Evolutionary conservation across 1,140 invertebrate species (phyloP), one percentile per base, ranked within the genome.

Genomic region (Pogonomyrmex barbatus): DNA sequence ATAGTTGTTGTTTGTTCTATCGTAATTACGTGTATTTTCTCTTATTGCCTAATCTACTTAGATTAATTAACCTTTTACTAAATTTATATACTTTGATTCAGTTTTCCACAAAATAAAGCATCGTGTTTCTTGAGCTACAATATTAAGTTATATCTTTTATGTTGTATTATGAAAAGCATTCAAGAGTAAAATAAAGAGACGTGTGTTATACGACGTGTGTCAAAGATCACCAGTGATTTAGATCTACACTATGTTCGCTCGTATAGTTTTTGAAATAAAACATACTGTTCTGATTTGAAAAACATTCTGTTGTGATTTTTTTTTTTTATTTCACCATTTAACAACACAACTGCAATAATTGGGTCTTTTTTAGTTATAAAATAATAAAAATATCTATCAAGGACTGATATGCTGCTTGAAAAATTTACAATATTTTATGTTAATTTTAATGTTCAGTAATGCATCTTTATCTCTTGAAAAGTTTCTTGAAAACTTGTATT

Each of bases 71-170:
- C 33, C 1, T 36, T n/a, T 39, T 12, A 14, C 33, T 24, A 24
- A 36, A 65, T 77, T 12, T 76, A 58, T n/a, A 1, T 79, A 73
- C 30, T 17, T 58, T 24, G 50, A 56, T 68, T 10, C n/a, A 39
- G 8, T 42, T 68, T 45, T 1, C 1, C 50, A 9, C 6, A 39
- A 14, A 54, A 30, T 81, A 68, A 30, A 81, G 10, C 36, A 33
- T 30, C 45, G 39, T 52, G 14, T 52, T 65, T 50, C 30, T 24
- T n/a, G 10, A 14, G 17, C 4, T n/a, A 12, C 17, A 36, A 47
- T 79, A 56, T 68, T 68, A 68, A 81, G 24, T 68, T 30, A 45
- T 10, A 70, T 70, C 14, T 24, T 56, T 68, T 33, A 45, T 30
- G 36, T 8, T 39, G 24, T 9, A 12, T 56, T 56, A 6, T 56